Percentiles rank a stretch among this genome's conserved stretches.
Conservation (phyloP, 53 echinoderm and acorn worm genomes). For the Paelopatides confundens region DNA sequence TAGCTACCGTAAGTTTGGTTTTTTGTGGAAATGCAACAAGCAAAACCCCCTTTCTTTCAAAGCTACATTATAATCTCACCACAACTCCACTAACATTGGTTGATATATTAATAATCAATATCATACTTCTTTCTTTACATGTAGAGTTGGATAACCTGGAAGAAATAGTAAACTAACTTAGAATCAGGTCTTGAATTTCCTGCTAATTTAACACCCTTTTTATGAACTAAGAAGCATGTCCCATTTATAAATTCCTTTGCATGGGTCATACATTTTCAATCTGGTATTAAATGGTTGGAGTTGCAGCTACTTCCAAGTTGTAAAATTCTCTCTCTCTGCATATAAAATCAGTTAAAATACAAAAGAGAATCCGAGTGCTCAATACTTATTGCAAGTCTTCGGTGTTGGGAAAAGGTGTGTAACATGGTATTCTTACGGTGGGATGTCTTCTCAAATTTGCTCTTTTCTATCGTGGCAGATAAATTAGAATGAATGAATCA, state of each 20-base stretch:
- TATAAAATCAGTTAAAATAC: no score
- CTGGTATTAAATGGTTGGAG: no score
- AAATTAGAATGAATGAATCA: no score
- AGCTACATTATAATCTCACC: neutral
- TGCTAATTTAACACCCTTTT: neutral
- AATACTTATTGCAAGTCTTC: no score
- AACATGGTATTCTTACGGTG: no score
- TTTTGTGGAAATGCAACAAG: neutral
- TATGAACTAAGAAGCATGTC: neutral
- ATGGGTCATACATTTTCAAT: neutral
- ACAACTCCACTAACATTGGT: neutral
- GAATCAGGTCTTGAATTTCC: neutral
- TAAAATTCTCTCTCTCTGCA: no score
- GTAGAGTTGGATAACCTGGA: neutral
- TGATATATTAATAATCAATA: neutral
- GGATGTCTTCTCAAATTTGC: no score
- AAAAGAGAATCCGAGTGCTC: no score
- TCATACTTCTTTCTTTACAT: neutral
- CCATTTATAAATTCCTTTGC: neutral
- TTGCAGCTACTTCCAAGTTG: no score
- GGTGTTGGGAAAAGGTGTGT: no score
- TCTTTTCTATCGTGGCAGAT: no score
- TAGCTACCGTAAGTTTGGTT: constrained; percentile 33
- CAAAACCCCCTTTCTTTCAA: neutral
- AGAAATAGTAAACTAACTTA: neutral